Conservation (phyloP, 2,797 vertebrate genomes). For the Benthosema pterotum region DNA sequence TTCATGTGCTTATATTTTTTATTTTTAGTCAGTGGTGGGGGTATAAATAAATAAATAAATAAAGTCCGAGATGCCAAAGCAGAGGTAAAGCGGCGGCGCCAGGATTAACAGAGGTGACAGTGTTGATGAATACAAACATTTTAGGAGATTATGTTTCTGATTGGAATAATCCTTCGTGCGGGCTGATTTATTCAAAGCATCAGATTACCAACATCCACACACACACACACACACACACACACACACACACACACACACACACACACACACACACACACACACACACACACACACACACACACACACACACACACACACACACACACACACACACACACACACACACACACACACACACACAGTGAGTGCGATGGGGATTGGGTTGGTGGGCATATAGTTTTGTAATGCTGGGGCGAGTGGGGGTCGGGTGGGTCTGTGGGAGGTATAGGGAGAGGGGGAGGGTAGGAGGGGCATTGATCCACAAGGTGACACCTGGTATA, state of each 20-base stretch:
- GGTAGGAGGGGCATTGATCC: constrained; percentile 75
- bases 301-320: constrained; percentile 20
- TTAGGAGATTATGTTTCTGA: constrained; percentile 82
- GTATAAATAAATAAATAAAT: too few relatives aligned
- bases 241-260: too few relatives aligned
- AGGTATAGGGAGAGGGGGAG: too few relatives aligned
- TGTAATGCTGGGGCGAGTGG: constrained; percentile 41
- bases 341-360: constrained; percentile 42
- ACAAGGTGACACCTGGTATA: constrained; percentile 79
- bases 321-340: too few relatives aligned
- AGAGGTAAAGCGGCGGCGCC: constrained; percentile 64
- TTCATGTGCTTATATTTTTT: constrained; percentile 59
- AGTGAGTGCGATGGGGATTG: too few relatives aligned
- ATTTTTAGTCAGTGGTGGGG: too few relatives aligned
- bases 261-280: too few relatives aligned
- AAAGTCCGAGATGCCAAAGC: constrained; percentile 56
- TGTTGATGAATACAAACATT: constrained; percentile 81
- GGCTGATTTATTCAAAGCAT: constrained; percentile 72
- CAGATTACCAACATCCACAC: constrained; percentile 47
- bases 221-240: background rate
- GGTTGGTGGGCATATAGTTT: constrained; percentile 66
- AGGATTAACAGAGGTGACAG: constrained; percentile 77
- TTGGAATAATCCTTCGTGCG: constrained; percentile 75
- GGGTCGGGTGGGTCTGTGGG: too few relatives aligned
- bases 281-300: constrained; percentile 29